Percentiles rank a stretch among this genome's conserved stretches.
These are phyloP conservation scores for Pithys albifrons DNA, from an alignment of 2,113 vertebrate genomes.

Conservation along the genomic window DNA sequence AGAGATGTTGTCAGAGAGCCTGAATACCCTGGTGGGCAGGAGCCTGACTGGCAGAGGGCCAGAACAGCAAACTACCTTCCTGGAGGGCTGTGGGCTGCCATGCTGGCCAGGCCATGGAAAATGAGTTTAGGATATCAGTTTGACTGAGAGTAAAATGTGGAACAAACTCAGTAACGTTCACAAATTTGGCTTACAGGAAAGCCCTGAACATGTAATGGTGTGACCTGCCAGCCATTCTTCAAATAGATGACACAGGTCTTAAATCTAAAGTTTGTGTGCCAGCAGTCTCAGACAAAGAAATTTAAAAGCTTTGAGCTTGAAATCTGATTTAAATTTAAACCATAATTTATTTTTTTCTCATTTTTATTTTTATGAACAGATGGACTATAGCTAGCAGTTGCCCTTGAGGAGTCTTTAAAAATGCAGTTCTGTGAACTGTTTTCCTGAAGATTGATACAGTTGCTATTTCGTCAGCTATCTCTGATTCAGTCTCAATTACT, in stretches of 20 bases:
- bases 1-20: background rate
- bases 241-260: background rate
- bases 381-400: slow-evolving; percentile 40
- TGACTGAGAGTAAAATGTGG: background rate
- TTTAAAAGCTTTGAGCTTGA: slow-evolving; percentile 28
- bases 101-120: background rate
- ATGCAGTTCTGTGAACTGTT: slow-evolving; percentile 30
- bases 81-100: background rate
- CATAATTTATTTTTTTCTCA: slow-evolving; percentile 38
- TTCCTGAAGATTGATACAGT: slow-evolving; percentile 57
- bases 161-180: background rate
- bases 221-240: background rate
- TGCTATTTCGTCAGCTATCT: slow-evolving; percentile 47
- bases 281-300: background rate
- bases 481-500: slow-evolving; percentile 65
- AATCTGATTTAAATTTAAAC: slow-evolving; percentile 49
- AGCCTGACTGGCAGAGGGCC: background rate
- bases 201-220: background rate
- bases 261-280: background rate
- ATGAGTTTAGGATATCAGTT: background rate
- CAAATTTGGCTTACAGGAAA: background rate
- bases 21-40: background rate
- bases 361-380: slow-evolving; percentile 49
- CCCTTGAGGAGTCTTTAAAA: slow-evolving; percentile 52
- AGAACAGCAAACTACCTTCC: background rate